Base-by-base conservation (phyloP, 2,113 vertebrate genomes). In the Cochlearius cochlearius region DNA sequence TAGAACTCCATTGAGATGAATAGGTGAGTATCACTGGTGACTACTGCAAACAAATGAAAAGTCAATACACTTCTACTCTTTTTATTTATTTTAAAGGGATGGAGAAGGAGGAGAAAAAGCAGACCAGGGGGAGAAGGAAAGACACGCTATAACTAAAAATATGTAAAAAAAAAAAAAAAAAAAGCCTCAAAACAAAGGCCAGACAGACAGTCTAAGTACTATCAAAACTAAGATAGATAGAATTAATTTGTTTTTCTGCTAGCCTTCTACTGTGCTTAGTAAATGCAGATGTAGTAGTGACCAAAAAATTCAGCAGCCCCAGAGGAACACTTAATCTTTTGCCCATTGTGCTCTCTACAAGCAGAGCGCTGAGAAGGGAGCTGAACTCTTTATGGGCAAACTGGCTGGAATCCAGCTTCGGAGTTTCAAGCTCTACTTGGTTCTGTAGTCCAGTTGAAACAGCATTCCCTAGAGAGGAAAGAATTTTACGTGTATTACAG, bases 91-190 rank as follows among this genome's bases (percentile, higher is more conserved):
- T 87, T 36, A 66, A 67, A 38, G 30, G 27, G 36, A 29, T 12
- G 11, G 27, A 66, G 29, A 47, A 85, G 10, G 2, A 56, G 1
- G 12, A 62, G 10, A 67, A 67, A 49, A 11, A 45, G 11, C 56
- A 25, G 10, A 63, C 2, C 0, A 59, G 6, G 15, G 2, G 1
- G 15, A 58, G 11, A 81, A 19, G 5, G 38, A 53, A 62, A 71
- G 49, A 52, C 3, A 22, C 2, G 4, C 15, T n/a, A 0, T 50
- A 85, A 53, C 18, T 67, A 60, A 30, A 60, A 45, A 36, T 2
- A 38, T 9, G 26, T 41, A 41, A 41, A 41, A 41, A 41, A 41
- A 41, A 13, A 58, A 68, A 62, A 73, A 15, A 62, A 68, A 62
- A 74, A 16, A 11, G 4, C 32, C 27, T 66, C 25, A 81, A 41